Evolutionary conservation across 2,888 invertebrate species (phyloP).

Genomic region (Tenthredo distinguenda): DNA sequence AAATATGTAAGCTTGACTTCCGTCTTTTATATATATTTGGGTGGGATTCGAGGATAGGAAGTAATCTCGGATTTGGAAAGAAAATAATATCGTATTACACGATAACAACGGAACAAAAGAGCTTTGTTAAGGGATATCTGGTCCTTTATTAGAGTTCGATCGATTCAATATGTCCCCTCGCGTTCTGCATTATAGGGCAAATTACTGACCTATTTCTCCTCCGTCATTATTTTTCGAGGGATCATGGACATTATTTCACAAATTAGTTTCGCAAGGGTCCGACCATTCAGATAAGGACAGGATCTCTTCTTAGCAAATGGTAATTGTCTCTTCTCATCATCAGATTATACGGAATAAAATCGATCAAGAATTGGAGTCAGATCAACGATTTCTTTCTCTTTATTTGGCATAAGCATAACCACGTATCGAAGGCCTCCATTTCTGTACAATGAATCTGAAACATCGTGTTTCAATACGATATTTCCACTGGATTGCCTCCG

Average conservation of each 20-base stretch:
- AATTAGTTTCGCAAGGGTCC: conserved; percentile 18
- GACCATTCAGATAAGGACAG: neutral
- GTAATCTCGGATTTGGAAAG: conserved; percentile 63
- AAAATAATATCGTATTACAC: conserved; percentile 68
- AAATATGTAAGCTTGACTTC: conserved; percentile 14
- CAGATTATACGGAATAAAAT: neutral
- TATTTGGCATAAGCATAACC: neutral
- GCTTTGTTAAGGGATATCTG: conserved; percentile 65
- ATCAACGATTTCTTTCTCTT: neutral
- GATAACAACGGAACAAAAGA: conserved; percentile 70
- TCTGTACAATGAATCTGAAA: neutral
- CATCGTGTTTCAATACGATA: conserved; percentile 1
- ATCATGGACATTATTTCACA: conserved; percentile 54
- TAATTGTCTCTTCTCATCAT: neutral
- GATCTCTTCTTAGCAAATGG: neutral
- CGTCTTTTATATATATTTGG: neutral
- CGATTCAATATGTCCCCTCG: conserved; percentile 65
- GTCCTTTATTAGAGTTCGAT: conserved; percentile 67
- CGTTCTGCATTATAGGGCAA: conserved; percentile 30
- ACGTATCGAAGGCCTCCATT: neutral
- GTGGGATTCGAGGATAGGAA: conserved; percentile 18
- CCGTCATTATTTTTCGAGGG: conserved; percentile 63
- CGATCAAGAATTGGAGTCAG: neutral
- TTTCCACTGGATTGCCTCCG: neutral
- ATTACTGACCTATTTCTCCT: conserved; percentile 56